A percentile compares a stretch with the other conserved stretches of the same genome.
Conservation (phyloP, 2,113 vertebrate genomes). For the Xiphorhynchus elegans region DNA sequence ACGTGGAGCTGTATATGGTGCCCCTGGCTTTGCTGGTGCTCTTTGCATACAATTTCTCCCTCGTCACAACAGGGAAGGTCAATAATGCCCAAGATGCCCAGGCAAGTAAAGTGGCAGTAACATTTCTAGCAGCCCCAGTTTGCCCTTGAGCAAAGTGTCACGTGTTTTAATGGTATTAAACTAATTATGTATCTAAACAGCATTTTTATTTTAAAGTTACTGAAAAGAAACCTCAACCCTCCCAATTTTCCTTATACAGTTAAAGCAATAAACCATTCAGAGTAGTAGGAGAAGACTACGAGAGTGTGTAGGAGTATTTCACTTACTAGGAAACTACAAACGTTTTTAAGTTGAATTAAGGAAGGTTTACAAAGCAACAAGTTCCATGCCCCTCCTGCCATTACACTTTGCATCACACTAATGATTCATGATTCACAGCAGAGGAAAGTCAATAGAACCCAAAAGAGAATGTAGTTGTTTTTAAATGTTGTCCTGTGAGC, state of each 20-base stretch:
- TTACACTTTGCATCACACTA: not conserved
- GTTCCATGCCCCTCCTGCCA: not conserved
- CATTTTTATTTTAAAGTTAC: not conserved
- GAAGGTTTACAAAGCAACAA: not conserved
- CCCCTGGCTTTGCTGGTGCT: slow-evolving; percentile 90
- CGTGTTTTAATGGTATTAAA: not conserved
- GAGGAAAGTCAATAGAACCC: not conserved
- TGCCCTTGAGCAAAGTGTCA: not conserved
- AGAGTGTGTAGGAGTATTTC: not conserved
- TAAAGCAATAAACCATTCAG: not conserved
- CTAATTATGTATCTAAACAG: not conserved
- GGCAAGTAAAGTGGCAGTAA: slow-evolving; percentile 75
- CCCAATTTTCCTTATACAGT: not conserved
- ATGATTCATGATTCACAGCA: not conserved
- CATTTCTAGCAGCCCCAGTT: not conserved
- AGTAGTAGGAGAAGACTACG: not conserved
- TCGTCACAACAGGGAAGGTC: slow-evolving; percentile 75
- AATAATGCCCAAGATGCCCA: slow-evolving; percentile 84
- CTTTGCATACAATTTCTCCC: slow-evolving; percentile 89
- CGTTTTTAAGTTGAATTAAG: not conserved
- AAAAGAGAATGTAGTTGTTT: not conserved
- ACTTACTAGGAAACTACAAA: not conserved
- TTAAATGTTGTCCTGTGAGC: not conserved
- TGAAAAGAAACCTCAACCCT: not conserved
- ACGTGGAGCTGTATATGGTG: slow-evolving; percentile 94